Evolutionary conservation across 2,113 vertebrate species (phyloP), one percentile per base, ranked within the genome.

Genomic region (Malaclemys terrapin): DNA sequence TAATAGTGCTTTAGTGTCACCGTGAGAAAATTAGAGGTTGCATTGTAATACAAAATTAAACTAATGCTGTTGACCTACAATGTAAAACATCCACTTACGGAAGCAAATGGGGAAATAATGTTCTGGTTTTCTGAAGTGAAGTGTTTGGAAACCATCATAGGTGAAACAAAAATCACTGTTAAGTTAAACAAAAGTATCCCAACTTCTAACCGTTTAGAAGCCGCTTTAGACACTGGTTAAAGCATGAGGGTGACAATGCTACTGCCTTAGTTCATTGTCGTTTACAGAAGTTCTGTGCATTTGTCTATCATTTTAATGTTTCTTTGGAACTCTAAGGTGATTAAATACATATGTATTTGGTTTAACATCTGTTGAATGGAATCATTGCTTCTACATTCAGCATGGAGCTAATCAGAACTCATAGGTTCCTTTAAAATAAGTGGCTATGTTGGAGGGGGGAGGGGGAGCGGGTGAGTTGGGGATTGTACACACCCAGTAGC

Each of bases 281-380:
- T 79, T 82, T 89, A 75, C 84, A 3, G 75, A 85, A 91, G 80
- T 94, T 97, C 93, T 91, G 79, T 96, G 81, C 93, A 3, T 97
- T 96, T 95, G 85, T 96, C 90, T 91, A 85, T 6, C 76, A 90
- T 96, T 97, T 96, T 97, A 95, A 94, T 84, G 6, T 92, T 93
- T 95, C 53, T 87, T 89, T 92, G 72, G 90, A 94, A 88, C 84
- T 97, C 89, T 94, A 89, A 91, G 83, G 20, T 93, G 82, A 97
- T 96, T 95, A 97, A 98, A 94, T 96, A 93, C 96, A 89, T 1
- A 96, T 96, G 88, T 93, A 93, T 97, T 97, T 97, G 95, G 97
- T 97, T 97, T 96, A 96, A 96, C 95, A 86, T 35, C 95, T 96
- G 80, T 97, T 91, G 91, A 29, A 90, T 96, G 96, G 93, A 97